phyloP scores from a whole-genome alignment of 2,797 vertebrate genomes.

The Gymnocypris eckloni region DNA sequence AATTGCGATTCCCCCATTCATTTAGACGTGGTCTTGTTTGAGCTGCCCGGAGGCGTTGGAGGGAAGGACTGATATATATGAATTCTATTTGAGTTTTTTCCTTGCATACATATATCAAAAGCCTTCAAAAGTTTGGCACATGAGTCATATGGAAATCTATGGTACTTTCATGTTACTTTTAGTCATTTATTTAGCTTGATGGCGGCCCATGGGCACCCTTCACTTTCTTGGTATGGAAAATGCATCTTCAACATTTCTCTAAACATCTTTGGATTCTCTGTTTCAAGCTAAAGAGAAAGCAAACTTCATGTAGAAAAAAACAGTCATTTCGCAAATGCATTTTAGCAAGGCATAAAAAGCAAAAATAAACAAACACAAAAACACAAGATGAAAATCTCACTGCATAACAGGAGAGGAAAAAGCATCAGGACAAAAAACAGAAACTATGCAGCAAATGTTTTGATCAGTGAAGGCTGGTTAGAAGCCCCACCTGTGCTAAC shows the following conservation, averaged over 20 bases:
- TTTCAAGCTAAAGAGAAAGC: not conserved
- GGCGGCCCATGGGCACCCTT: not conserved
- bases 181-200: not conserved
- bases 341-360: not conserved
- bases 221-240: not conserved
- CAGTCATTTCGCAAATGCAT: not conserved
- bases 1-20: too few relatives aligned
- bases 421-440: not conserved
- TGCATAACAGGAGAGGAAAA: not conserved
- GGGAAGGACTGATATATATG: too few relatives aligned
- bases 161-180: not conserved
- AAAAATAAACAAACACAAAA: slow-evolving; percentile 14
- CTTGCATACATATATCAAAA: not conserved
- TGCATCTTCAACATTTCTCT: not conserved
- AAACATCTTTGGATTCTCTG: not conserved
- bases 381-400: slow-evolving; percentile 14
- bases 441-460: slow-evolving; percentile 52
- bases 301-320: not conserved
- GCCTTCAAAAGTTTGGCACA: not conserved
- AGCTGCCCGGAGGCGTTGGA: too few relatives aligned
- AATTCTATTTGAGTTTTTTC: not conserved
- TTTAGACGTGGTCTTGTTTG: too few relatives aligned
- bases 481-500: slow-evolving; percentile 92
- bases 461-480: slow-evolving; percentile 56
- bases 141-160: not conserved